phyloP scores from a whole-genome alignment of 2,888 invertebrate genomes.

The Platycheirus rosarum region DNA sequence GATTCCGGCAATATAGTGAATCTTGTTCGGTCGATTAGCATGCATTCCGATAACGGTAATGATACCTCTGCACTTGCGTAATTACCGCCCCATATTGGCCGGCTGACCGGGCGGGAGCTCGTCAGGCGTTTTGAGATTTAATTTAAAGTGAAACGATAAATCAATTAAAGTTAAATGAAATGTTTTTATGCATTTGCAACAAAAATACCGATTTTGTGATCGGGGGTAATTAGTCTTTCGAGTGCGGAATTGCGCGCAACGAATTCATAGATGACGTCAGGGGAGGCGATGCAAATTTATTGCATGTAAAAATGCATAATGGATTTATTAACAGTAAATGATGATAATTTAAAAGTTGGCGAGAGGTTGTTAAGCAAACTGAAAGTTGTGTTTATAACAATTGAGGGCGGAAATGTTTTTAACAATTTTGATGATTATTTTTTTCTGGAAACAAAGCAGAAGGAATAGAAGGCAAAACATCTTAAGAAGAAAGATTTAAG shows the following conservation, averaged over 20 bases:
- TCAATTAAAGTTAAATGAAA: conserved; percentile 58
- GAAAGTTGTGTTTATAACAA: not conserved
- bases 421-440: no score
- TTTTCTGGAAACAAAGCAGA: no score
- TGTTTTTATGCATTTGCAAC: conserved; percentile 33
- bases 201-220: conserved; percentile 34
- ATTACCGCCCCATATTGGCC: conserved; percentile 20
- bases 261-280: conserved; percentile 60
- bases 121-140: conserved; percentile 35
- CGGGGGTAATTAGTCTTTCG: conserved; percentile 29
- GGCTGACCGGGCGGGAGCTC: not conserved
- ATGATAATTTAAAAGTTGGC: conserved; percentile 30
- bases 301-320: conserved; percentile 23
- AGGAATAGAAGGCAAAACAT: no score
- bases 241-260: conserved; percentile 40
- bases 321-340: conserved; percentile 44
- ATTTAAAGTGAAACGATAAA: conserved; percentile 65
- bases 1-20: conserved; percentile 34
- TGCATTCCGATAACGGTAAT: conserved; percentile 50
- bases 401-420: conserved; percentile 17
- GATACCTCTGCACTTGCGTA: conserved; percentile 56
- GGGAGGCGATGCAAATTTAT: conserved; percentile 28
- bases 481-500: no score
- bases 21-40: conserved; percentile 54
- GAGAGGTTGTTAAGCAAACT: conserved; percentile 16